Evolutionary conservation across 2,113 vertebrate species (phyloP).

Genomic region (Ranitomeya variabilis): DNA sequence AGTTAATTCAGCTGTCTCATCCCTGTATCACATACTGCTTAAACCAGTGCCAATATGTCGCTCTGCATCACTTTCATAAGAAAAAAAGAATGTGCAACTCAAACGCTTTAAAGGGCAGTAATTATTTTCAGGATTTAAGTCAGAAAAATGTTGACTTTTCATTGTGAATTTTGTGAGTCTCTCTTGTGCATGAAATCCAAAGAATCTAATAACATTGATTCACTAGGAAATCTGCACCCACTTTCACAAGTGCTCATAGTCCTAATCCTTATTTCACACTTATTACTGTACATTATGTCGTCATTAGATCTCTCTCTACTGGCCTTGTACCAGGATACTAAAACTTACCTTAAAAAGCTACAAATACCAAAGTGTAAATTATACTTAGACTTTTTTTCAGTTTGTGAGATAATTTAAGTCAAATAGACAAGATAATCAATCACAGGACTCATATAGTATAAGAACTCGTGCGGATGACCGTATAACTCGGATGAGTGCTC

Average conservation of each 20-base stretch:
- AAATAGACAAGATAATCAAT: too few relatives aligned
- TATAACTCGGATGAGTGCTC: too few relatives aligned
- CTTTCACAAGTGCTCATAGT: conserved; percentile 9
- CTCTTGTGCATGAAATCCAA: conserved; percentile 26
- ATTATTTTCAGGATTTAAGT: conserved; percentile 58
- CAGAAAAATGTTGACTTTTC: conserved; percentile 58
- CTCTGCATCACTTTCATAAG: conserved; percentile 37
- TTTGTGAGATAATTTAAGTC: too few relatives aligned
- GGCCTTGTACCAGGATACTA: background rate
- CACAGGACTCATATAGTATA: too few relatives aligned
- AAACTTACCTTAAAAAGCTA: background rate
- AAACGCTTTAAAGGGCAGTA: conserved; percentile 37
- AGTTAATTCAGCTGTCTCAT: conserved; percentile 57
- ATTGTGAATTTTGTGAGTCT: conserved; percentile 18
- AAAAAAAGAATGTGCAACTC: conserved; percentile 46
- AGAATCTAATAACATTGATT: conserved; percentile 24
- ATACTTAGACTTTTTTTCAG: too few relatives aligned
- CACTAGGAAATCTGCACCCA: background rate
- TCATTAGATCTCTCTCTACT: background rate
- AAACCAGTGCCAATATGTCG: conserved; percentile 55
- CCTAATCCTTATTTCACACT: background rate
- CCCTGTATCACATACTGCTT: conserved; percentile 52
- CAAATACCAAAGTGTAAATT: background rate
- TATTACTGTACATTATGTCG: conserved; percentile 4
- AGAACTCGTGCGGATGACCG: too few relatives aligned